A percentile compares a stretch with the other conserved stretches of the same genome.
These are phyloP conservation scores for Neomonachus schauinslandi DNA, from an alignment of 2,113 vertebrate genomes.

Conservation along the genomic window DNA sequence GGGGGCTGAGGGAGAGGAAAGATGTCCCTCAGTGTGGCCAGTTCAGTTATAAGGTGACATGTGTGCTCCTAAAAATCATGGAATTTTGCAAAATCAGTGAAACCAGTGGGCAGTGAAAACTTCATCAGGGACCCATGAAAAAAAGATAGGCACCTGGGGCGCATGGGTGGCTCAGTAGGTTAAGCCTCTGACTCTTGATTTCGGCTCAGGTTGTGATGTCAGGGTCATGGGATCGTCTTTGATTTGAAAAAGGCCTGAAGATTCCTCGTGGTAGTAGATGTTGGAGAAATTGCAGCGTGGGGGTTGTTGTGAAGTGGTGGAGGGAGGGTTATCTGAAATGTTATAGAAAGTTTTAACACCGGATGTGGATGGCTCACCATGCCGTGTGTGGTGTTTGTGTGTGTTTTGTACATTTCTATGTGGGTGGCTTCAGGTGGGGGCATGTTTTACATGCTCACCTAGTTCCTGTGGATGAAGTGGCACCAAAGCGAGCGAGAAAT, in stretches of 20 bases:
- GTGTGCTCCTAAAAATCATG: background rate
- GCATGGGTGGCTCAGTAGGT: background rate
- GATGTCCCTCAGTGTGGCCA: background rate
- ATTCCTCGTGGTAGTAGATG: background rate
- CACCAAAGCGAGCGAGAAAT: background rate
- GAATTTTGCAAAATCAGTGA: background rate
- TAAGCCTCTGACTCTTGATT: background rate
- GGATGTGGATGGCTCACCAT: background rate
- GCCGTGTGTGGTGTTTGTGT: background rate
- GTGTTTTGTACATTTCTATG: background rate
- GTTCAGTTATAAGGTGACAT: background rate
- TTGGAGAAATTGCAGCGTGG: background rate
- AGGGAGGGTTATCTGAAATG: background rate
- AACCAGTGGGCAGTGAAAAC: background rate
- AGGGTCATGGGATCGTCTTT: background rate
- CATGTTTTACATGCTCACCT: background rate
- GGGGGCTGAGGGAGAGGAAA: background rate
- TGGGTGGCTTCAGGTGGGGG: background rate
- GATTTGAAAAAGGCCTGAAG: background rate
- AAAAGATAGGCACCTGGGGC: background rate
- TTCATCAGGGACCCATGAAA: background rate
- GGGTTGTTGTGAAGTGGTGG: background rate
- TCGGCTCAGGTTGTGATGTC: background rate
- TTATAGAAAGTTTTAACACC: background rate
- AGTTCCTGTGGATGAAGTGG: background rate